Percentiles rank a stretch among this genome's conserved stretches.
These are phyloP conservation scores for Drosophila suboccidentalis DNA, from an alignment of 2,888 invertebrate species.

Conservation along the genomic window DNA sequence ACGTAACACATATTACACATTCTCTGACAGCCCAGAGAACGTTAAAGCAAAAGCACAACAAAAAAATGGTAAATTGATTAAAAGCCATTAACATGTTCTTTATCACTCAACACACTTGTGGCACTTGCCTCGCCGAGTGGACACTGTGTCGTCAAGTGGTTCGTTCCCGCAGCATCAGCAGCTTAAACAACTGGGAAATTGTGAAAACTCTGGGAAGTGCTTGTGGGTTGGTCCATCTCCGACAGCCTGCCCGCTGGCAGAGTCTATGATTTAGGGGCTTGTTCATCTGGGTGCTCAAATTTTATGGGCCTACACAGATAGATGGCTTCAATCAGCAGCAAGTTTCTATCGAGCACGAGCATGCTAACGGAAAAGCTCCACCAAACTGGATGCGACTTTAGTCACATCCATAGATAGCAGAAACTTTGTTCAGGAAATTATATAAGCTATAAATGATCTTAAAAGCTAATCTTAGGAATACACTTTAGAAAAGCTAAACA, in stretches of 20 bases:
- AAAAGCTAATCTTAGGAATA: not conserved
- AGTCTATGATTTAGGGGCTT: constrained; percentile 43
- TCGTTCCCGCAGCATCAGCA: constrained; percentile 8
- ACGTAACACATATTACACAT: constrained; percentile 48
- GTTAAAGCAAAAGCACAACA: not conserved
- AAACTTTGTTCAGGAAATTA: not conserved
- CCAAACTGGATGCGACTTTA: constrained; percentile 2
- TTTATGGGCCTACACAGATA: constrained; percentile 63
- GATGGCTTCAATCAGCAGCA: constrained; percentile 49
- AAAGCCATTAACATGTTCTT: constrained; percentile 78
- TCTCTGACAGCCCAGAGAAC: constrained; percentile 50
- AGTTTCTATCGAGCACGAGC: constrained; percentile 3
- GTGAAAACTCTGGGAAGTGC: constrained; percentile 21
- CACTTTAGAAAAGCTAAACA: not conserved
- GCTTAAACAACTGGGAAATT: constrained; percentile 21
- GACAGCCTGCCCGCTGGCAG: not conserved
- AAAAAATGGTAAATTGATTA: constrained; percentile 74
- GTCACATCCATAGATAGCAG: not conserved
- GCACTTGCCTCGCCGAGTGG: not conserved
- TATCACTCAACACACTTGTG: constrained; percentile 68
- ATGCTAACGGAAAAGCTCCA: constrained; percentile 28
- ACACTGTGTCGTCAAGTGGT: constrained; percentile 36
- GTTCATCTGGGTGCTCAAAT: constrained; percentile 60
- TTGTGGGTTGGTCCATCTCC: constrained; percentile 29
- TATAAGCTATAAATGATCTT: not conserved